A percentile compares a stretch with the other conserved stretches of the same genome.
These are phyloP conservation scores for Eutolmus rufibarbis DNA, from an alignment of 2,888 invertebrate species.

Conservation along the genomic window DNA sequence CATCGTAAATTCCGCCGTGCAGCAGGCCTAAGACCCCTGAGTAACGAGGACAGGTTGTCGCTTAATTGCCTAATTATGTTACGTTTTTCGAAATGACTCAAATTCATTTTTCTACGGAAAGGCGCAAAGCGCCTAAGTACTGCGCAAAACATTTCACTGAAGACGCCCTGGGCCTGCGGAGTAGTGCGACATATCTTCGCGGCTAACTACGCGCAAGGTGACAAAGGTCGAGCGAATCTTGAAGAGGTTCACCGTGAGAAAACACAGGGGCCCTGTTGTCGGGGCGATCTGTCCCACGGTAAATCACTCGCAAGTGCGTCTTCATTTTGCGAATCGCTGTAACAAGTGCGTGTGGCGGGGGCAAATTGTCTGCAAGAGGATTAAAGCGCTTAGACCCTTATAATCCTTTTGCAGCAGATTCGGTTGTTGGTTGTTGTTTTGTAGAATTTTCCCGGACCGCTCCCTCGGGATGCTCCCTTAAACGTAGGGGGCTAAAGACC, in stretches of 20 bases:
- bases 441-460: background rate
- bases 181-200: background rate
- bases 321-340: background rate
- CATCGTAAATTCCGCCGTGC: constrained; percentile 19
- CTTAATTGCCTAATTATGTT: constrained; percentile 39
- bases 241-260: constrained; percentile 29
- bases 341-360: constrained; percentile 28
- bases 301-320: constrained; percentile 8
- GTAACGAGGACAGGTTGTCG: constrained; percentile 20
- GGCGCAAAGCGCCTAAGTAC: background rate
- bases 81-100: constrained; percentile 20
- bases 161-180: background rate
- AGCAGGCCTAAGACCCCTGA: background rate
- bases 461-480: background rate
- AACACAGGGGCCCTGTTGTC: background rate
- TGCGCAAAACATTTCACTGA: constrained; percentile 6
- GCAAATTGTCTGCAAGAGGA: constrained; percentile 26
- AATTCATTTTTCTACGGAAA: constrained; percentile 6
- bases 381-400: constrained; percentile 17
- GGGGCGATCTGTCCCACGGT: background rate
- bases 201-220: constrained; percentile 10
- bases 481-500: background rate
- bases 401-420: constrained; percentile 24
- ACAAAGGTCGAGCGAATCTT: constrained; percentile 11
- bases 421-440: constrained; percentile 14